phyloP scores from a whole-genome alignment of 2,113 vertebrate species.

The Mustela nigripes region DNA sequence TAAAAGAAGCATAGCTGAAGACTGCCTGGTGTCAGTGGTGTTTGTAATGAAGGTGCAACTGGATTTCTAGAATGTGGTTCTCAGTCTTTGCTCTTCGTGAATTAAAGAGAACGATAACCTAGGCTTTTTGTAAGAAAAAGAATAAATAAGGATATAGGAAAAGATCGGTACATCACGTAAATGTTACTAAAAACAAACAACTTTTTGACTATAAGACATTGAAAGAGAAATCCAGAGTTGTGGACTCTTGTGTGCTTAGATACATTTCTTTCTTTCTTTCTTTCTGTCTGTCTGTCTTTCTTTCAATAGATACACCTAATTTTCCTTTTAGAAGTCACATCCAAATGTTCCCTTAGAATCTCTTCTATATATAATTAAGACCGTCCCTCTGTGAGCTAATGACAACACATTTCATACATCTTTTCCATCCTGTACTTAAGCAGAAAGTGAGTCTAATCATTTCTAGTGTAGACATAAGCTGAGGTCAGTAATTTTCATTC shows the following conservation, averaged over 20 bases:
- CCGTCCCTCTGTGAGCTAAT: background rate
- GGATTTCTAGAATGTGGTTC: background rate
- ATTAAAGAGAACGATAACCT: too few relatives aligned
- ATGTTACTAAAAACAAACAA: background rate
- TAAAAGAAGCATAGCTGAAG: background rate
- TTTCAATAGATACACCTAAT: background rate
- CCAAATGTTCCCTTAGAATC: background rate
- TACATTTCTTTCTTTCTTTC: background rate
- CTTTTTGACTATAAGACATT: background rate
- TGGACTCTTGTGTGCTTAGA: background rate
- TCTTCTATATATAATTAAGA: background rate
- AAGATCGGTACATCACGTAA: background rate
- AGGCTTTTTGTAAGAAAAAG: background rate
- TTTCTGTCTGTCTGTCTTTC: background rate
- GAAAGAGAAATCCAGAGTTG: background rate
- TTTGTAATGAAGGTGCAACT: background rate
- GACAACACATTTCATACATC: background rate
- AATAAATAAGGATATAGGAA: background rate
- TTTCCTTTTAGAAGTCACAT: background rate
- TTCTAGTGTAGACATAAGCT: background rate
- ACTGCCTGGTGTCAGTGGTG: rapidly evolving
- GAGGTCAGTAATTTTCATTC: background rate
- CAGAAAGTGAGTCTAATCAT: background rate
- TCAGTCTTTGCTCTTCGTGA: background rate
- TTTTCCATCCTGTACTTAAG: background rate